Base-by-base conservation (phyloP, 2,888 invertebrate species). In the Eretmocerus hayati region DNA sequence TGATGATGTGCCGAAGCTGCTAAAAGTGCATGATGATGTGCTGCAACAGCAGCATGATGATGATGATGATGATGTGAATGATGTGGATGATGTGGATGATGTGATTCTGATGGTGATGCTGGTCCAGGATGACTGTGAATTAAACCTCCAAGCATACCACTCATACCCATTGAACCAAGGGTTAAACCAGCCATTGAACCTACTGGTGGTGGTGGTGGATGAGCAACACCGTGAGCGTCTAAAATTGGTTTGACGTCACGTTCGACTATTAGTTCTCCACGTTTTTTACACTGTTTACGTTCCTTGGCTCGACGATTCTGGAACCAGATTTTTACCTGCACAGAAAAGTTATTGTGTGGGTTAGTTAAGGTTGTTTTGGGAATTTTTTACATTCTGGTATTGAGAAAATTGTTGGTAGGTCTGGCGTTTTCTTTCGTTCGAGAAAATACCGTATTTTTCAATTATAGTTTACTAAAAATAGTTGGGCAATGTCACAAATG, bases 251-350 rank as follows among this genome's bases (percentile, higher is more conserved):
- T 62, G 4, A 56, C 42, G 49, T 61, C 61, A 52, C 59, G 61
- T 22, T 58, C 46, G n/a, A 60, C 62, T 26, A 62, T 63, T 18
- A 63, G 38, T 33, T 90, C 88, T 56, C 85, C 85, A 35, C 85
- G 82, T 73, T 93, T 93, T 69, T 93, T 92, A 57, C 78, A 76
- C 67, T 89, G 87, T 71, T 93, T 93, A 11, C 95, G 79, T 64
- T 94, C 93, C 74, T 94, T 94, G 44, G 94, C 94, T 35, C 94
- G 81, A 15, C 93, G 81, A 71, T 94, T 94, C 79, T 92, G 91
- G 69, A 92, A 93, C 86, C 86, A 86, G 52, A 86, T 85, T 72
- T 85, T 84, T 43, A 84, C 85, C 83, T 81, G 74, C 11, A 19
- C n/a, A n/a, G n/a, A n/a, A n/a, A n/a, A n/a, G n/a, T n/a, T n/a